phyloP scores from a whole-genome alignment of 1,140 invertebrate genomes.

The Drosophila mayri region DNA sequence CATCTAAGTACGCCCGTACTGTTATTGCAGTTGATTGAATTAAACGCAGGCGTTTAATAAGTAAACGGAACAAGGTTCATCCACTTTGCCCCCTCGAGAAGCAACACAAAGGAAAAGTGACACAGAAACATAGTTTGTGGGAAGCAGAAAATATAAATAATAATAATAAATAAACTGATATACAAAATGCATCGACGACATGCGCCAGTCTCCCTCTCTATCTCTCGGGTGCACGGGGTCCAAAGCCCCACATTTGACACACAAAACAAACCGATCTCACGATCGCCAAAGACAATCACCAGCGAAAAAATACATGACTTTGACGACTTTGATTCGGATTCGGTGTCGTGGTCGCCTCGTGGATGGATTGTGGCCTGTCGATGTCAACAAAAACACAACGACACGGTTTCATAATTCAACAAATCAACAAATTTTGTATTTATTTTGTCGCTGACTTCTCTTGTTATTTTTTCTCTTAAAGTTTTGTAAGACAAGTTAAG shows the following conservation, averaged over 20 bases:
- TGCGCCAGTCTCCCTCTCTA: constrained; percentile 48
- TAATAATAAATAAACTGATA: constrained; percentile 48
- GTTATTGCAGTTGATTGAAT: constrained; percentile 41
- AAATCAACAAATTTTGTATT: constrained; percentile 59
- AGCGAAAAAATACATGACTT: constrained; percentile 51
- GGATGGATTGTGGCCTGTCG: constrained; percentile 16
- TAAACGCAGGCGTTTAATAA: constrained; percentile 31
- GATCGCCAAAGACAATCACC: constrained; percentile 54
- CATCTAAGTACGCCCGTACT: constrained; percentile 10
- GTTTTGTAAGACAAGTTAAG: constrained; percentile 35
- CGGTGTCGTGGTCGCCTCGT: constrained; percentile 21
- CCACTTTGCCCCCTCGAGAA: constrained; percentile 17
- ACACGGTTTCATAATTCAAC: constrained; percentile 60
- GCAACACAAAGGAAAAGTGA: constrained; percentile 41
- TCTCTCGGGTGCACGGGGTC: constrained; percentile 21
- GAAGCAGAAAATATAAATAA: constrained; percentile 16
- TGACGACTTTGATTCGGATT: constrained; percentile 39
- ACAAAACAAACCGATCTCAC: constrained; percentile 58
- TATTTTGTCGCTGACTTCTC: constrained; percentile 46
- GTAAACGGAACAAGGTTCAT: constrained; percentile 51
- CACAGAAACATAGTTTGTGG: constrained; percentile 29
- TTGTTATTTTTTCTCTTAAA: constrained; percentile 23
- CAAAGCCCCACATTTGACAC: constrained; percentile 55
- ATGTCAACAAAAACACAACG: constrained; percentile 30
- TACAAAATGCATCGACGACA: constrained; percentile 63